Evolutionary conservation across 1,140 invertebrate genomes (phyloP).

Genomic region (Heliconius hewitsoni): DNA sequence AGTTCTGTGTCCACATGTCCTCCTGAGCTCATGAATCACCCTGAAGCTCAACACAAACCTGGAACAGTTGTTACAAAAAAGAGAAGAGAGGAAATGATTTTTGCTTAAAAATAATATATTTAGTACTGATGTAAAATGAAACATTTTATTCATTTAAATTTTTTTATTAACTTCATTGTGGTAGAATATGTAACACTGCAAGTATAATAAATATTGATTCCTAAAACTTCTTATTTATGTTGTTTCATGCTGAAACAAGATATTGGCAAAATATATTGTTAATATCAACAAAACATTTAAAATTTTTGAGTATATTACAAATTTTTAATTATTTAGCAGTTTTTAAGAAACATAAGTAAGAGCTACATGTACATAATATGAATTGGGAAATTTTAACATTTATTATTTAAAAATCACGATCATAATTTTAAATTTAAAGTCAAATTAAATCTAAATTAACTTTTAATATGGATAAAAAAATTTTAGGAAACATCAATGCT

Average conservation of each 20-base stretch:
- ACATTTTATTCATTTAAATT: background rate
- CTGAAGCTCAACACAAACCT: constrained; percentile 98
- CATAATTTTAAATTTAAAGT: too few relatives aligned
- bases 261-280: too few relatives aligned
- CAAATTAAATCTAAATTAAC: background rate
- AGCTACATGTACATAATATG: too few relatives aligned
- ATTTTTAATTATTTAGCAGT: too few relatives aligned
- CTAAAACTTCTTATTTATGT: constrained; percentile 30
- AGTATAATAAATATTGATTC: constrained; percentile 45
- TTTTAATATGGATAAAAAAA: background rate
- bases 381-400: too few relatives aligned
- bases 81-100: constrained; percentile 96
- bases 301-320: too few relatives aligned
- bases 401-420: too few relatives aligned
- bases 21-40: constrained; percentile 98
- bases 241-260: too few relatives aligned
- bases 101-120: constrained; percentile 83
- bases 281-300: too few relatives aligned
- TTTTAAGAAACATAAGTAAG: too few relatives aligned
- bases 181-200: constrained; percentile 37
- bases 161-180: constrained; percentile 38
- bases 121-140: background rate
- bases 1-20: constrained; percentile 98
- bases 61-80: constrained; percentile 97
- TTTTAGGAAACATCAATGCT: background rate